Evolutionary conservation across 1,140 invertebrate species (phyloP).

Genomic region (Drosophila mauritiana): DNA sequence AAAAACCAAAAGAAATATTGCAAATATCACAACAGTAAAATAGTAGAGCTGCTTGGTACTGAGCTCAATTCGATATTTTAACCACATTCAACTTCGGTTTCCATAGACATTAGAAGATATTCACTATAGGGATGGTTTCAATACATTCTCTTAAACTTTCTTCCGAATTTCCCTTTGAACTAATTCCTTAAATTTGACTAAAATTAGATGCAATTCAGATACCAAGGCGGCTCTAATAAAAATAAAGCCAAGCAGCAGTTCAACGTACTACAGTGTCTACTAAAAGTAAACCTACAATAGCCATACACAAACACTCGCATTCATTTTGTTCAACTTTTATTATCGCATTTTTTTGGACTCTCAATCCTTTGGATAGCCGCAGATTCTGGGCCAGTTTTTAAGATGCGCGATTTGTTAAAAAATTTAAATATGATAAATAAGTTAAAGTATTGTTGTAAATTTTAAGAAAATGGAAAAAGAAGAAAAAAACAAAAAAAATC

Average conservation of each 20-base stretch:
- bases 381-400: constrained; percentile 65
- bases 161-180: background rate
- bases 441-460: constrained; percentile 79
- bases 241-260: constrained; percentile 68
- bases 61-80: background rate
- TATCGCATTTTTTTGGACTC: constrained; percentile 55
- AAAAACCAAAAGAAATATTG: constrained; percentile 72
- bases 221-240: constrained; percentile 27
- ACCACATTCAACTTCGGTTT: constrained; percentile 1
- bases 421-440: constrained; percentile 63
- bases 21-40: constrained; percentile 65
- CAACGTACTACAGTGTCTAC: constrained; percentile 80
- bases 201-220: constrained; percentile 12
- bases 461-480: constrained; percentile 65
- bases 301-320: constrained; percentile 68
- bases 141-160: background rate
- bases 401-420: constrained; percentile 74
- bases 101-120: background rate
- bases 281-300: constrained; percentile 81
- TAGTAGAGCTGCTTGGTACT: constrained; percentile 35
- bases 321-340: constrained; percentile 57
- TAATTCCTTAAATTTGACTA: background rate
- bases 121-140: constrained; percentile 8
- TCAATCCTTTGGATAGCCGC: constrained; percentile 30
- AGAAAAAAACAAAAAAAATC: constrained; percentile 50